Conservation (phyloP, 2,888 invertebrate species). For the Cyclophora punctaria region DNA sequence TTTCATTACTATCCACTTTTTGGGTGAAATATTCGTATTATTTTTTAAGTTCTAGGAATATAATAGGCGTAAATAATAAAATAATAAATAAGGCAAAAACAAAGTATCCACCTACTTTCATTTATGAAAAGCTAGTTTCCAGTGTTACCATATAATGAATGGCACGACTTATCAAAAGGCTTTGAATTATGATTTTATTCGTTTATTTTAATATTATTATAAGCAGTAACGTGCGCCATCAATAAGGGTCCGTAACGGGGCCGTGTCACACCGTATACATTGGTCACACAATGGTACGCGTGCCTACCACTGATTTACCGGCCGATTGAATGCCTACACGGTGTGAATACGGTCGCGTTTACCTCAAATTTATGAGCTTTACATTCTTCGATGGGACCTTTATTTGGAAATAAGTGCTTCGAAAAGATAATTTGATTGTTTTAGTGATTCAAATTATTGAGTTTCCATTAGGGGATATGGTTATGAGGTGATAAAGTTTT, state of each 20-base stretch:
- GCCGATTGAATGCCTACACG: conserved; percentile 42
- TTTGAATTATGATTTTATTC: too few relatives aligned
- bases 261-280: conserved; percentile 33
- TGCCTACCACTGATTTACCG: conserved; percentile 39
- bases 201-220: too few relatives aligned
- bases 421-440: neutral
- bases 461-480: conserved; percentile 1
- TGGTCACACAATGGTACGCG: conserved; percentile 34
- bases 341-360: conserved; percentile 31
- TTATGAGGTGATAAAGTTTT: neutral
- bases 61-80: too few relatives aligned
- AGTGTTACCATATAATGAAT: too few relatives aligned
- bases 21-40: too few relatives aligned
- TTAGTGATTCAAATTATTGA: conserved; percentile 1
- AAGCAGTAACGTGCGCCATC: neutral
- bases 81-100: too few relatives aligned
- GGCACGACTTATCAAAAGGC: too few relatives aligned
- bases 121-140: too few relatives aligned
- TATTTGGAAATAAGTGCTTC: neutral
- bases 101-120: too few relatives aligned
- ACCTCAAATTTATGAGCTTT: conserved; percentile 38
- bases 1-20: too few relatives aligned
- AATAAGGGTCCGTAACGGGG: conserved; percentile 19
- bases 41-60: too few relatives aligned
- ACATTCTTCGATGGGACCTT: conserved; percentile 6